Evolutionary conservation across 2,113 vertebrate species (phyloP), one percentile per base, ranked within the genome.

Genomic region (Lophochroa leadbeateri): DNA sequence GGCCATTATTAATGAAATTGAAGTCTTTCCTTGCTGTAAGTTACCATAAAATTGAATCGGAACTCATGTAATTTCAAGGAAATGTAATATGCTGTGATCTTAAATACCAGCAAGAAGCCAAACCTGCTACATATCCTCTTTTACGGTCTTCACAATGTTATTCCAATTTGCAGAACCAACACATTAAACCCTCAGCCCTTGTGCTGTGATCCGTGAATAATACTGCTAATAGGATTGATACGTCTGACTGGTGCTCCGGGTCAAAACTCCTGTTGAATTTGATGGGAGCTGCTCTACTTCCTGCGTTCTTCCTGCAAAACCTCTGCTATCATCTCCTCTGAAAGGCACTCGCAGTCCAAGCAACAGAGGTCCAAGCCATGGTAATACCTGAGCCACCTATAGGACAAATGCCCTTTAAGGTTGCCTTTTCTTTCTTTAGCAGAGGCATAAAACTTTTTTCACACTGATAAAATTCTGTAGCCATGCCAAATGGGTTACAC

Each of bases 101-200:
- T 21, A 25, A 7, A 43, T 33, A 47, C 18, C 64, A 92, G 68
- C 77, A 81, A 76, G 63, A 93, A 58, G 82, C 58, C 78, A 86
- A 52, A 52, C 58, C 13, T 3, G 2, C 46, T 68, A 31, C 61
- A 64, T 46, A 21, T 14, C 33, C 74, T 82, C 75, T 53, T 90
- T 60, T 61, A n/a, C 2, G 5, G 18, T 64, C 52, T 83, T 91
- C 63, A 80, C 84, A 93, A 82, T 53, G 74, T 85, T 44, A 88
- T 82, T 58, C 63, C 67, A 50, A 50, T 90, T 82, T 95, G 49
- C 85, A 92, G 90, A 92, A 86, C 84, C 84, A 94, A 93, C 82
- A 93, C 64, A 71, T 41, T 37, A 52, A 82, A 21, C 88, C 52
- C 91, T 69, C 17, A 35, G 75, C 52, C 92, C 47, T n/a, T 7